Base-by-base conservation (phyloP, 1,140 invertebrate species). In the Diorhabda elongata region DNA sequence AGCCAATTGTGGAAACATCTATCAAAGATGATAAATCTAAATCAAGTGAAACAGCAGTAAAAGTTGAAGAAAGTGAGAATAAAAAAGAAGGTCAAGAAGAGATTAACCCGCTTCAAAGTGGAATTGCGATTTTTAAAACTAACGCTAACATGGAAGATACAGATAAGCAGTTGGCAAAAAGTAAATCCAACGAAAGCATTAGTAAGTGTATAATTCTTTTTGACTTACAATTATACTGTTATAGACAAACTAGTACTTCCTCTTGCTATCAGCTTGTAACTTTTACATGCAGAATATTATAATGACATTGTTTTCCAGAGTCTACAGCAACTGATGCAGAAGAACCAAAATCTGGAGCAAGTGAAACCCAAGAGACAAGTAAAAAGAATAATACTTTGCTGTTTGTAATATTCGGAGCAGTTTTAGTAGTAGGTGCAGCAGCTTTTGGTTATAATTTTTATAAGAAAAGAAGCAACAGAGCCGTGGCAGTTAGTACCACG, bases 391-490 rank as follows among this genome's bases (percentile, higher is more conserved):
- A 70, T 11, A 78, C 64, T 5, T 72, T 78, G 5, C 65, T 79
- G 4, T 56, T 80, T 0, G 45, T 81, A 2, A 82, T 81, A 9
- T 78, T 86, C 3, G 79, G 86, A 3, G 80, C 85, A 8, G 82
- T 82, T 26, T 80, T 85, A 74, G 75, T 84, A 26, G 74, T 83
- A 41, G 81, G 82, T 9, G 78, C 83, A 4, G 82, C 81, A 8
- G 82, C 79, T 11, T 82, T 84, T 58, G 79, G 78, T 57, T 83
- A 86, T 66, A 86, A 87, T 59, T 75, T 71, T 58, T 74, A 76
- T 52, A 79, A 77, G 58, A 76, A 74, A 59, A 70, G 44, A 73
- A 73, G 63, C 62, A 70, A 45, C 64, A 67, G 4, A 69, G 43
- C 26, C 3, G 11, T 41, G 9, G 26, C 8, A 43, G 42, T 11